These are phyloP conservation scores for Heliconius hermathena DNA, from an alignment of 1,140 invertebrate species.

Conservation along the genomic window DNA sequence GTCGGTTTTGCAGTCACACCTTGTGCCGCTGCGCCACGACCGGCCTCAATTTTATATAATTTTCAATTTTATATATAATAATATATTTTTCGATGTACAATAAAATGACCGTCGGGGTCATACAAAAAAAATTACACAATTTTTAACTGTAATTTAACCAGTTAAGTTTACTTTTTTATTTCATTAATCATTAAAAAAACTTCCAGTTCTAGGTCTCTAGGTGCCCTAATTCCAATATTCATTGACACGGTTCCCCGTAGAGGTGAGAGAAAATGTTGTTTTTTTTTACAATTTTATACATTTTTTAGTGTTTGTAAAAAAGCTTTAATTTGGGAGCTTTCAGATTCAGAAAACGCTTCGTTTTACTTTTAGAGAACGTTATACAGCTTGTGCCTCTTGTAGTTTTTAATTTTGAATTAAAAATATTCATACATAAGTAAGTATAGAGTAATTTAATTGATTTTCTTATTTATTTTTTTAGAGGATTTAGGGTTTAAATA, in stretches of 20 bases:
- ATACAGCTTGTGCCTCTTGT: background rate
- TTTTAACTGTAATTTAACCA: background rate
- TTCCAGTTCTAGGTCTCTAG: constrained; percentile 8
- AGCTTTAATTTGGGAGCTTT: background rate
- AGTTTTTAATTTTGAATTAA: background rate
- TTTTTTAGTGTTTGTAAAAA: constrained; percentile 13
- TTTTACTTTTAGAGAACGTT: constrained; percentile 3
- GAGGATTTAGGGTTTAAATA: background rate
- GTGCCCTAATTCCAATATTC: constrained; percentile 12
- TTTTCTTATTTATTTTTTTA: background rate
- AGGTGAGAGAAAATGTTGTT: constrained; percentile 4
- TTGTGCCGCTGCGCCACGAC: too few species aligned
- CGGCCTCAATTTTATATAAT: too few species aligned
- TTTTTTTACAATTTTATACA: constrained; percentile 13
- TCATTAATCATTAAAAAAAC: constrained; percentile 9
- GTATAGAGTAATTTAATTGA: background rate
- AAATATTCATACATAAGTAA: background rate
- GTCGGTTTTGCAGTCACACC: too few species aligned
- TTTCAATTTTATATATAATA: too few species aligned
- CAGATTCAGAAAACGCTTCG: background rate
- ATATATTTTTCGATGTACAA: too few species aligned
- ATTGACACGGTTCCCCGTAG: constrained; percentile 8
- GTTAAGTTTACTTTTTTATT: background rate
- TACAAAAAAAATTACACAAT: too few species aligned
- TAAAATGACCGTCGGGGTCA: too few species aligned